Evolutionary conservation across 1,140 invertebrate species (phyloP), one percentile per base, ranked within the genome.

Genomic region (Radopholus similis): DNA sequence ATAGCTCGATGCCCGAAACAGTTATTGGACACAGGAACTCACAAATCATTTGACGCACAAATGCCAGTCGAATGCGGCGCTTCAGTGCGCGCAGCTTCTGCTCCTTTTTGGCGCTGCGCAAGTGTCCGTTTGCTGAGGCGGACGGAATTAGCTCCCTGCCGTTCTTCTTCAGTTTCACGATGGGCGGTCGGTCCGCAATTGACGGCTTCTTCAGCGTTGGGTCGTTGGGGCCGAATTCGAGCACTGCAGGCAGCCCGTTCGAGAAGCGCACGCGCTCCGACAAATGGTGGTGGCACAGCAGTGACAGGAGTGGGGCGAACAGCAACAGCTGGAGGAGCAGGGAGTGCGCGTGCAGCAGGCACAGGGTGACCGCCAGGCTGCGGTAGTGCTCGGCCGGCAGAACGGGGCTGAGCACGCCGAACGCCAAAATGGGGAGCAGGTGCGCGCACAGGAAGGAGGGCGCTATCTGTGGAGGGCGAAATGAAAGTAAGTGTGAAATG

Each of bases 201-300:
- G 32, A 13, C 30, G 58, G 38, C 18, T 8, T 26, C 28, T 40
- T n/a, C 11, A 18, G n/a, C 28, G 21, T 9, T 21, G 21, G 5
- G 6, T 59, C 28, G 15, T 42, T 59, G 28, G 28, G 18, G 40
- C 44, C 15, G 8, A 59, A 38, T 18, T 38, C 57, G 28, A 42
- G 21, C 21, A 21, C 40, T 59, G 57, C 15, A 38, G 37, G 1
- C 8, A 37, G 21, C 47, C 40, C 40, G 26, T 60, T 60, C 34
- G 32, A 35, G 15, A 60, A 47, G 4, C 47, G 40, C 21, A 60
- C 32, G 18, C 21, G 28, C n/a, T 18, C 58, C 2, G 38, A n/a
- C n/a, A n/a, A 60, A 23, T 60, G 11, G 30, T 47, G 58, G 30
- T 60, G 58, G 44, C 38, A 60, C 23, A 42, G 47, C 26, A 47